Evolutionary conservation across 2,113 vertebrate species (phyloP).

Genomic region (Chiloscyllium plagiosum): DNA sequence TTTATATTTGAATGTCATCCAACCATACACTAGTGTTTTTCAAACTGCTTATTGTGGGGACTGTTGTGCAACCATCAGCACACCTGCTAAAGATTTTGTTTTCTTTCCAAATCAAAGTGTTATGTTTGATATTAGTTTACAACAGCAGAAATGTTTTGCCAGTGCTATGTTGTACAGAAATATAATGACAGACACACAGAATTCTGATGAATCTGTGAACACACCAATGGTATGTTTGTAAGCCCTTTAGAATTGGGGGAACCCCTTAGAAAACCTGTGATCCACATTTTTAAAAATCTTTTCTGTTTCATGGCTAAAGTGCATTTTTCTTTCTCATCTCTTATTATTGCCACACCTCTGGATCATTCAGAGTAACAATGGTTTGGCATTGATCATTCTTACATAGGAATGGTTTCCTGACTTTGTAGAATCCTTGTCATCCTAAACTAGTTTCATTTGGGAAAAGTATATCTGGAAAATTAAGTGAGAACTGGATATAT

Average conservation of each 20-base stretch:
- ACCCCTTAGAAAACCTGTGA: not conserved
- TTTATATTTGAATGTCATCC: not conserved
- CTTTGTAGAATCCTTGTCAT: not conserved
- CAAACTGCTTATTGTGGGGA: not conserved
- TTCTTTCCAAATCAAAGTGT: not conserved
- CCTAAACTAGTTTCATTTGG: not conserved
- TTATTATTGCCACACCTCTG: not conserved
- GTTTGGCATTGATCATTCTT: not conserved
- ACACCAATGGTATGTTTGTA: not conserved
- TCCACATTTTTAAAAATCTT: not conserved
- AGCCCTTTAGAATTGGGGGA: not conserved
- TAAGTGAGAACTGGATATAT: not conserved
- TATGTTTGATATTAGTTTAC: not conserved
- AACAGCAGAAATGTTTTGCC: not conserved
- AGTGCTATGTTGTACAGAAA: not conserved
- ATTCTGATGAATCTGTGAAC: not conserved
- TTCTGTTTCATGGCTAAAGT: not conserved
- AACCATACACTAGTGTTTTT: not conserved
- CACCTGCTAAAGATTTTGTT: not conserved
- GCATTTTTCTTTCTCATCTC: not conserved
- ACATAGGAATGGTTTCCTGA: not conserved
- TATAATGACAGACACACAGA: not conserved
- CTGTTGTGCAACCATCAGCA: not conserved
- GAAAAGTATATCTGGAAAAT: not conserved
- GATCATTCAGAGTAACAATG: not conserved